Evolutionary conservation across 2,888 invertebrate genomes (phyloP).

Genomic region (Mechanitis messenoides): DNA sequence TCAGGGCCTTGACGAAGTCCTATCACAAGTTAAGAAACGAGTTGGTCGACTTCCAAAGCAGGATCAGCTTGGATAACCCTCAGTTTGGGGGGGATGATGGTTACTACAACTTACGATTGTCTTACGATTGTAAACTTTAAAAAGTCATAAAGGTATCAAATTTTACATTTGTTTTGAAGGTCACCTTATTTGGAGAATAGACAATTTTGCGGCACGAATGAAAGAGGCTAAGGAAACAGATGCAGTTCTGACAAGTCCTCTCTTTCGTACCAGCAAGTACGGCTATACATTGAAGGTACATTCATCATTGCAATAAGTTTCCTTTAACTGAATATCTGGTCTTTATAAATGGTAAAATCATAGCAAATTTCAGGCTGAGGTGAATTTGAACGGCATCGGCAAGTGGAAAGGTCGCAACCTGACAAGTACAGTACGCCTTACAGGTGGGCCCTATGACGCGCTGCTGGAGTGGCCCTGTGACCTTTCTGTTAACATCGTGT

Average conservation of each 20-base stretch:
- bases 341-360: too few relatives aligned
- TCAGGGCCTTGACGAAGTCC: conserved; percentile 64
- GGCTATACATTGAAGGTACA: conserved; percentile 83
- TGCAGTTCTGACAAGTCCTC: conserved; percentile 79
- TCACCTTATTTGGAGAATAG: conserved; percentile 83
- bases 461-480: conserved; percentile 85
- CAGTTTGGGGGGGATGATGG: conserved; percentile 62
- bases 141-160: not conserved
- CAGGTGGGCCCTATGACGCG: conserved; percentile 83
- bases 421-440: conserved; percentile 81
- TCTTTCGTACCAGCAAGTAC: conserved; percentile 82
- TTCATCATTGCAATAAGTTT: too few relatives aligned
- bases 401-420: conserved; percentile 86
- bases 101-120: conserved; percentile 27
- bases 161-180: conserved; percentile 51
- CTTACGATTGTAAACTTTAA: not conserved
- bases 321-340: too few relatives aligned
- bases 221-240: conserved; percentile 81
- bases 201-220: conserved; percentile 79
- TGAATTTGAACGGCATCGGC: conserved; percentile 84
- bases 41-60: conserved; percentile 62
- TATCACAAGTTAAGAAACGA: conserved; percentile 63
- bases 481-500: conserved; percentile 78
- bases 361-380: conserved; percentile 71
- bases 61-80: conserved; percentile 50